Base-by-base conservation (phyloP, 35 echinoderm and acorn worm species). In the Diadema setosum region DNA sequence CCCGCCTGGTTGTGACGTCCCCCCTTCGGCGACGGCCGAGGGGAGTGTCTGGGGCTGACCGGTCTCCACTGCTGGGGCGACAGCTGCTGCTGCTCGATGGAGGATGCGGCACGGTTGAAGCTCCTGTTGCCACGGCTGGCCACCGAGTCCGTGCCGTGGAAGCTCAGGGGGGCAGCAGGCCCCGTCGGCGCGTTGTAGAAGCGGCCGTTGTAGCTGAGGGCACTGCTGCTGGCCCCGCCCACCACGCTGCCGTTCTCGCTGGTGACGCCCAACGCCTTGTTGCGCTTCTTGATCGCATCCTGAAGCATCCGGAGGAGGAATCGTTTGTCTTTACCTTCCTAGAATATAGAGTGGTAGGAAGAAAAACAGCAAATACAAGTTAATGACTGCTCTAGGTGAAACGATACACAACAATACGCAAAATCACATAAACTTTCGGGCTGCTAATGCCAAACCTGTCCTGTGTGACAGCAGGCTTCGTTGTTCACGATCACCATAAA, bases 281-380 rank as follows among this genome's bases (percentile, higher is more conserved):
- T 78, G 9, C 44, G 85, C 37, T 87, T 87, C 70, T 35, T 48
- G 1, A 69, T 78, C 1, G 91, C 91, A 12, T 90, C 80, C 50
- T 95, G 93, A 18, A 91, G 80, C 88, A 91, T 90, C 74, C 85
- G 83, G 3, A 95, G 76, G 32, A 91, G 52, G 84, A 95, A 95
- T 3, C 74, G 69, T 30, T 95, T 95, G 65, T 95, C 93, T 82
- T 95, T 95, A 5, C 93, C 93, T 40, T 95, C 93, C 87, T 88
- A 56, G 11, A 87, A 75, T 35, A 23, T 29, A 33, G 60, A 39
- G 45, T 67, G n/a, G n/a, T n/a, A n/a, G n/a, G n/a, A n/a, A n/a
- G n/a, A n/a, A n/a, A n/a, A n/a, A n/a, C n/a, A n/a, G n/a, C n/a
- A n/a, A n/a, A n/a, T n/a, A n/a, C n/a, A n/a, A n/a, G n/a, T n/a